Conservation (phyloP, 2,113 vertebrate genomes). For the Barnardius zonarius region DNA sequence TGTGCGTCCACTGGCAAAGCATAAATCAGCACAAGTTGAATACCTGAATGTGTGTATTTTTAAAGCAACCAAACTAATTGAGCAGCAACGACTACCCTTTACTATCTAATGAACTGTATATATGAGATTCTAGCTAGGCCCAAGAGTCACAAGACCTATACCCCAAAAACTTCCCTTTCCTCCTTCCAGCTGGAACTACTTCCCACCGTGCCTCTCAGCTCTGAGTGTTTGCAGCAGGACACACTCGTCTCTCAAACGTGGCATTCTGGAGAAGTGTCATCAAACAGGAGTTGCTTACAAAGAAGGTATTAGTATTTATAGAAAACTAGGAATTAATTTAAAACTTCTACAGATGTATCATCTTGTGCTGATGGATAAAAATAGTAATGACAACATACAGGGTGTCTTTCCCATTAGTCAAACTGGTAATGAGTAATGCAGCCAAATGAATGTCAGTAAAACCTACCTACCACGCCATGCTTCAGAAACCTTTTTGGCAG, state of each 20-base stretch:
- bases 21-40: not conserved
- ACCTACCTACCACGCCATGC: not conserved
- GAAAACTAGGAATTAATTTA: not conserved
- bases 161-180: not conserved
- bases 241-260: not conserved
- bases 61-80: not conserved
- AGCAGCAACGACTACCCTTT: not conserved
- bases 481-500: not conserved
- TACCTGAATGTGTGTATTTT: not conserved
- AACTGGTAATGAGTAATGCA: slow-evolving; percentile 1
- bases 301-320: not conserved
- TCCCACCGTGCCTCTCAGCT: not conserved
- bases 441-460: not conserved
- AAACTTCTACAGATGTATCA: not conserved
- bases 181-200: not conserved
- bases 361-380: slow-evolving; percentile 1
- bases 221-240: not conserved
- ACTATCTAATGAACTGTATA: not conserved
- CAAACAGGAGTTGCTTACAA: not conserved
- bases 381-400: slow-evolving; percentile 10
- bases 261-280: not conserved
- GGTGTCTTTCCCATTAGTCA: not conserved
- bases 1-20: not conserved
- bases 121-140: not conserved
- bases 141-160: not conserved